These are phyloP conservation scores for Piaya cayana DNA, from an alignment of 2,113 vertebrate genomes.

Conservation along the genomic window DNA sequence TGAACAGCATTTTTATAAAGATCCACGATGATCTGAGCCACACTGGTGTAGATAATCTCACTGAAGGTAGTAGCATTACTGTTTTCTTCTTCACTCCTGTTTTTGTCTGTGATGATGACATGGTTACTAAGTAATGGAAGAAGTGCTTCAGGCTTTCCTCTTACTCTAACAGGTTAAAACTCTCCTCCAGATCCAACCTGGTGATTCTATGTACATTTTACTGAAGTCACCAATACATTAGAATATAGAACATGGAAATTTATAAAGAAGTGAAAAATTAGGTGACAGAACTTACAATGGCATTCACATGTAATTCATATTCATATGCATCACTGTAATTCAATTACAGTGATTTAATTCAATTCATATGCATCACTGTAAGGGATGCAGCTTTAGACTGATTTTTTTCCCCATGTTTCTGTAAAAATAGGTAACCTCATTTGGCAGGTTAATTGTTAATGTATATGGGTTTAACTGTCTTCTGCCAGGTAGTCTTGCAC, in stretches of 20 bases:
- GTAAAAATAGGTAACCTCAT: slow-evolving; percentile 48
- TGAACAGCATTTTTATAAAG: not conserved
- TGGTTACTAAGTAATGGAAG: not conserved
- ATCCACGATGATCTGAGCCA: not conserved
- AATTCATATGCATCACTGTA: too few species aligned
- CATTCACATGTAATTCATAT: slow-evolving; percentile 25
- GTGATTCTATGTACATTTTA: fast-evolving
- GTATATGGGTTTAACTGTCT: not conserved
- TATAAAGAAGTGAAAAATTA: not conserved
- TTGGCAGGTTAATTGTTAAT: slow-evolving; percentile 36
- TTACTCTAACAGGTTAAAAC: not conserved
- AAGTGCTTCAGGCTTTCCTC: not conserved
- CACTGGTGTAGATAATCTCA: not conserved
- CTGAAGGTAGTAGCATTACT: not conserved
- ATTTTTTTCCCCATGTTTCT: not conserved
- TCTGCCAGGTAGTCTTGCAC: slow-evolving; percentile 24
- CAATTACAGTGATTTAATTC: too few species aligned
- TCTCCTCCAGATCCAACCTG: not conserved
- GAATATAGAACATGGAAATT: not conserved
- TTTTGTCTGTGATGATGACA: not conserved
- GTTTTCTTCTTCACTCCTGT: not conserved
- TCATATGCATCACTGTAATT: too few species aligned
- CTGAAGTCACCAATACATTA: not conserved
- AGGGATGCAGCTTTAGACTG: slow-evolving; percentile 1
- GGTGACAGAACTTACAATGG: not conserved